A percentile compares a stretch with the other conserved stretches of the same genome.
Conservation (phyloP, 2,797 vertebrate species). For the Microhierax caerulescens region DNA sequence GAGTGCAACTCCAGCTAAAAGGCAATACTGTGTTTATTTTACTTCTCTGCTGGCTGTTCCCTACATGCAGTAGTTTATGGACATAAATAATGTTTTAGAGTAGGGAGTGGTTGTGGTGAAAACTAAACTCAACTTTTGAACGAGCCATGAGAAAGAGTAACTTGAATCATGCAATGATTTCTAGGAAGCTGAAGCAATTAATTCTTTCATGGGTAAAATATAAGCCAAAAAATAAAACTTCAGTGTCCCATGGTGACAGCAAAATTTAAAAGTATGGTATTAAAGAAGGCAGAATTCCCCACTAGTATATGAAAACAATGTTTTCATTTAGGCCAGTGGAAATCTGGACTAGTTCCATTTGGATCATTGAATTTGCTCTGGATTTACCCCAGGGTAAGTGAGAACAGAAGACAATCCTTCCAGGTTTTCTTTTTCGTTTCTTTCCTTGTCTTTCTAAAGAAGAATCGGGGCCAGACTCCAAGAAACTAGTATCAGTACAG, state of each 20-base stretch:
- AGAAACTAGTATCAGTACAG: background rate
- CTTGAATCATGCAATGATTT: conserved; percentile 16
- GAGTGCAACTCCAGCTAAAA: conserved; percentile 38
- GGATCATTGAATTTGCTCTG: background rate
- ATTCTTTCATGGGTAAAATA: conserved; percentile 20
- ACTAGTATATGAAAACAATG: background rate
- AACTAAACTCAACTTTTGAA: background rate
- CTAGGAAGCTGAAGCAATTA: conserved; percentile 51
- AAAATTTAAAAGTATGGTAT: conserved; percentile 14
- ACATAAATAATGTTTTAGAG: conserved; percentile 34
- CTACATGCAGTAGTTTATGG: background rate
- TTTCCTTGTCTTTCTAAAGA: background rate
- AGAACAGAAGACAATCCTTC: background rate
- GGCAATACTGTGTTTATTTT: conserved; percentile 38
- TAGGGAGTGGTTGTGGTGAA: background rate
- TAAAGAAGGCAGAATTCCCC: conserved; percentile 24
- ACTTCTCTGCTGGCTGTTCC: background rate
- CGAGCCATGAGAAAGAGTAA: conserved; percentile 4
- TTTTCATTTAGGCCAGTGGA: conserved; percentile 23
- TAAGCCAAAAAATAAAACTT: conserved; percentile 26
- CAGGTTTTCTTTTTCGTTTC: background rate
- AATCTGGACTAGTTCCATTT: conserved; percentile 30
- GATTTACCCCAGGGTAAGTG: background rate
- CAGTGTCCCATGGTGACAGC: conserved; percentile 24
- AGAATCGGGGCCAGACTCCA: background rate